Evolutionary conservation across 2,113 vertebrate species (phyloP).

Genomic region (Bagarius yarrelli): DNA sequence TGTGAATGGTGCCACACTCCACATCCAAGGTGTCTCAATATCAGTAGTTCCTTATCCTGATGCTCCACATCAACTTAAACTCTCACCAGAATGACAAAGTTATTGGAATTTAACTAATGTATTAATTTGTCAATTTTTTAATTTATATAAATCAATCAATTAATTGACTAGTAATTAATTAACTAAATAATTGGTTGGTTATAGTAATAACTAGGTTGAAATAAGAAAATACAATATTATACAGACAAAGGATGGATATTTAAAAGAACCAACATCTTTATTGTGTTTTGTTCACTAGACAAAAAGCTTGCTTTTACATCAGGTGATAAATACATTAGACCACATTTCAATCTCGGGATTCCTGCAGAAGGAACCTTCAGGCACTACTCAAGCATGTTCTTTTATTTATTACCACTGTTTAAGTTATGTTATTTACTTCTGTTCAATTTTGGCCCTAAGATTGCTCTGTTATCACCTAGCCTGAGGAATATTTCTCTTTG

Average conservation of each 20-base stretch:
- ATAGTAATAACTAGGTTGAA: neutral
- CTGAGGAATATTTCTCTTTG: neutral
- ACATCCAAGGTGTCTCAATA: neutral
- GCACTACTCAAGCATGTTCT: neutral
- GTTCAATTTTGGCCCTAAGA: neutral
- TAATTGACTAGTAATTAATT: neutral
- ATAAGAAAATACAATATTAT: neutral
- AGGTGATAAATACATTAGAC: neutral
- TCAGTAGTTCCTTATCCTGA: too few relatives aligned
- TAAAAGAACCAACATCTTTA: neutral
- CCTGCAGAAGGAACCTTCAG: neutral
- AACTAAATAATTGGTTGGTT: neutral
- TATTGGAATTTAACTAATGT: neutral
- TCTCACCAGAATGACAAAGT: neutral
- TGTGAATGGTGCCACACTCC: neutral
- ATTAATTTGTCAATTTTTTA: neutral
- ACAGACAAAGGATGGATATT: neutral
- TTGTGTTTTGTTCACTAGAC: neutral
- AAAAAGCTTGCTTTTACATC: neutral
- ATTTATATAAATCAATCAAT: neutral
- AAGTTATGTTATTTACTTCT: conserved; percentile 2
- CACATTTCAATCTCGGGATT: neutral
- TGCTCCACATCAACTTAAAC: too few relatives aligned
- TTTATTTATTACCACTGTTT: neutral
- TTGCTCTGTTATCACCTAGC: neutral